Conservation (phyloP, 2,797 vertebrate species). For the Alfaro cultratus region DNA sequence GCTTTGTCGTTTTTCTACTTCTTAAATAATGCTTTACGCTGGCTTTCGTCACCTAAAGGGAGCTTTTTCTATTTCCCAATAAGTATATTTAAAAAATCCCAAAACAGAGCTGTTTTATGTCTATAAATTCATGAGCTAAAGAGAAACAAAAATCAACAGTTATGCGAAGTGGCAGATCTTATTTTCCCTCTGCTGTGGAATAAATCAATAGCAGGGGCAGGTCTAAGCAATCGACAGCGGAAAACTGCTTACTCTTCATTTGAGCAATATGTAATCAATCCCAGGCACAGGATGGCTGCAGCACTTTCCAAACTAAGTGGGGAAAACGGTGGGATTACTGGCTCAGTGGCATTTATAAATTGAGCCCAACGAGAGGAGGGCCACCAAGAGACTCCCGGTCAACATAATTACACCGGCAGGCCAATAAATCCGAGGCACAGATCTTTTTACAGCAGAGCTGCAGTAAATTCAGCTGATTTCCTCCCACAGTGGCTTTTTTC, state of each 20-base stretch:
- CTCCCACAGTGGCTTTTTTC: slow-evolving; percentile 28
- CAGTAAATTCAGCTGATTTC: slow-evolving; percentile 68
- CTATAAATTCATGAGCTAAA: slow-evolving; percentile 65
- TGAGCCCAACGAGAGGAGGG: slow-evolving; percentile 68
- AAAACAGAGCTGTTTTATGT: slow-evolving; percentile 47
- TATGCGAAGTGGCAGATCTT: slow-evolving; percentile 72
- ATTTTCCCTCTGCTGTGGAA: slow-evolving; percentile 69
- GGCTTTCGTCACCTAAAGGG: slow-evolving; percentile 18
- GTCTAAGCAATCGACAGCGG: slow-evolving; percentile 45
- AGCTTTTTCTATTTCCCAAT: slow-evolving; percentile 18
- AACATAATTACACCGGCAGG: slow-evolving; percentile 75
- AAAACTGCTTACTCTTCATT: slow-evolving; percentile 82
- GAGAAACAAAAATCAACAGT: slow-evolving; percentile 76
- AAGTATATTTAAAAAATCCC: slow-evolving; percentile 12
- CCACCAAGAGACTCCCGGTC: slow-evolving; percentile 68
- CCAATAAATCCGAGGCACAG: slow-evolving; percentile 70
- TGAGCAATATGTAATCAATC: slow-evolving; percentile 80
- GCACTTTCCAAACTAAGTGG: slow-evolving; percentile 71
- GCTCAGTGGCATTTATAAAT: slow-evolving; percentile 81
- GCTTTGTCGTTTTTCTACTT: slow-evolving; percentile 34
- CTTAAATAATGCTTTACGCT: slow-evolving; percentile 32
- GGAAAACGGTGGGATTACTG: slow-evolving; percentile 77
- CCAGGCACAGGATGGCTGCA: slow-evolving; percentile 57
- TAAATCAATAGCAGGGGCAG: slow-evolving; percentile 72
- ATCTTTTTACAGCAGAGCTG: slow-evolving; percentile 57